Conservation (phyloP, 2,888 invertebrate species). For the Pseudoips prasinana region DNA sequence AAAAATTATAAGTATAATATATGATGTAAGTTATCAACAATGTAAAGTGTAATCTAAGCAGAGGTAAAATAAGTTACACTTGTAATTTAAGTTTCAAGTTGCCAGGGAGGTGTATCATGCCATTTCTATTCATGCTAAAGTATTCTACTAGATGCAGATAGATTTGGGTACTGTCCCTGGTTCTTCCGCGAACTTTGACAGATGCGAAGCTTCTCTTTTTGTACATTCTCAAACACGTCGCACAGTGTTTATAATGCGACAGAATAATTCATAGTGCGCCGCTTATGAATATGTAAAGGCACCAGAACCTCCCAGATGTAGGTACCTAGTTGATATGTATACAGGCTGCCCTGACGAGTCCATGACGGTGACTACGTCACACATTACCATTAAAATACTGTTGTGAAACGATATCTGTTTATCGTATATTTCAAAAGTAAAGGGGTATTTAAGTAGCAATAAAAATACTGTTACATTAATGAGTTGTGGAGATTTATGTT, state of each 20-base stretch:
- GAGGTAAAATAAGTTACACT: too few species aligned
- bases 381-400: slow-evolving; percentile 19
- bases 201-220: slow-evolving; percentile 15
- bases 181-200: slow-evolving; percentile 10
- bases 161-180: slow-evolving; percentile 10
- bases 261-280: slow-evolving; percentile 48
- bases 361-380: slow-evolving; percentile 28
- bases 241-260: slow-evolving; percentile 41
- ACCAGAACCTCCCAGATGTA: slow-evolving; percentile 10
- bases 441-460: too few species aligned
- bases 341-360: slow-evolving; percentile 23
- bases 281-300: slow-evolving; percentile 40
- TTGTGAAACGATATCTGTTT: background rate
- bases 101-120: background rate
- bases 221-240: slow-evolving; percentile 32
- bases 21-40: too few species aligned
- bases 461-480: too few species aligned
- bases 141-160: too few species aligned
- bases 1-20: too few species aligned
- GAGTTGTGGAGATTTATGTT: too few species aligned
- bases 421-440: too few species aligned
- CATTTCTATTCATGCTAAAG: too few species aligned
- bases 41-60: too few species aligned
- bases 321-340: slow-evolving; percentile 2
- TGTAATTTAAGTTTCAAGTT: too few species aligned